phyloP scores from a whole-genome alignment of 2,888 invertebrate species.

The Nomada hirtipes region DNA sequence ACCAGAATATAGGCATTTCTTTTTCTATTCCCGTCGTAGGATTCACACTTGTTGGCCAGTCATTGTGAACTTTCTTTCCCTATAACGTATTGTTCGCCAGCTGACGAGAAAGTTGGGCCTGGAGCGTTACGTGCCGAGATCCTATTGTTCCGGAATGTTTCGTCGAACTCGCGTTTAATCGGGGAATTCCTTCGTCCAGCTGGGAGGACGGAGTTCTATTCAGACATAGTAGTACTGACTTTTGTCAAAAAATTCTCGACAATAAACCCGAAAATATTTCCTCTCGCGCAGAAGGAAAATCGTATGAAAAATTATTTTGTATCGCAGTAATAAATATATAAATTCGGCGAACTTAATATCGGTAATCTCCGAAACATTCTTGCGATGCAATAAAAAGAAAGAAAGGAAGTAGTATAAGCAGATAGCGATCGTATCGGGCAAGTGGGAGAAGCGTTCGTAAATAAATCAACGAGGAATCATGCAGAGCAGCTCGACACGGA shows the following conservation, averaged over 20 bases:
- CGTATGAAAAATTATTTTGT: no score
- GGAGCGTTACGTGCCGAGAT: background rate
- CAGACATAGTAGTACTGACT: no score
- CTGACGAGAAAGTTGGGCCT: conserved; percentile 6
- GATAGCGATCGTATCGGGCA: background rate
- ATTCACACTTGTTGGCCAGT: background rate
- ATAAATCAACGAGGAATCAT: background rate
- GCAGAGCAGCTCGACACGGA: background rate
- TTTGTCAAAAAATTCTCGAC: background rate
- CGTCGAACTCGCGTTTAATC: conserved; percentile 2
- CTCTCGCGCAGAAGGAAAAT: no score
- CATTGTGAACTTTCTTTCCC: background rate
- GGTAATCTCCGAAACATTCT: no score
- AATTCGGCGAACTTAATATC: no score
- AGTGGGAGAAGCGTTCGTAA: background rate
- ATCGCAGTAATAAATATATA: no score
- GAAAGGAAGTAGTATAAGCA: background rate
- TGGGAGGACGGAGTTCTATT: no score
- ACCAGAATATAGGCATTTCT: background rate
- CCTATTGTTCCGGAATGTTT: background rate
- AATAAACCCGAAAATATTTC: no score
- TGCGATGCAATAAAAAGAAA: no score
- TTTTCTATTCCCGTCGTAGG: background rate
- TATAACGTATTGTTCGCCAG: conserved; percentile 1
- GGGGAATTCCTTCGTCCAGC: background rate